Evolutionary conservation across 1,140 invertebrate species (phyloP), one percentile per base, ranked within the genome.

Genomic region (Macrobrachium nipponense): DNA sequence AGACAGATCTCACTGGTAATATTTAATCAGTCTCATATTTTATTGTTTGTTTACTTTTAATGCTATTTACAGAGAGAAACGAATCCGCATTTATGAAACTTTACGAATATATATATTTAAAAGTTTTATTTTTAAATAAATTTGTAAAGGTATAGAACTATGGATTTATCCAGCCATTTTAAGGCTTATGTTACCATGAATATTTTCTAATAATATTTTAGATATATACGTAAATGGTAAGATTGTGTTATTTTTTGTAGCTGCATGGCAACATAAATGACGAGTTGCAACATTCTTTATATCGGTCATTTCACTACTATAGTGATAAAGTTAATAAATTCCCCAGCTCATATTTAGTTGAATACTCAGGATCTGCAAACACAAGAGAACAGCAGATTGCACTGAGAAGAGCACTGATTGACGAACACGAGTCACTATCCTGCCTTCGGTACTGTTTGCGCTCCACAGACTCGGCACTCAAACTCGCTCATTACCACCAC

Each of bases 371-470:
- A 5, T 58, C 72, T 12, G 79, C 59, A 7, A 81, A 62, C 51
- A 82, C 60, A 23, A 60, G 79, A 20, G 82, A 85, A 72, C 87
- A 89, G 64, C 89, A 89, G 78, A 60, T 82, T 8, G 82, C 89
- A 17, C 89, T 89, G 59, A 80, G 94, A 14, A 93, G 95, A 82
- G 94, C 95, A 5, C 93, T 97, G 68, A 92, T 97, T 27, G 96
- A 98, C 91, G 97, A 98, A 91, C 93, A 97, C 68, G 95, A 96
- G 80, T 97, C 96, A 91, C 93, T 98, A 90, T 95, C 97, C 91
- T 98, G 97, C 90, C 91, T 98, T 5, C 92, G 92, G 75, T 95
- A 95, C 87, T 95, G 95, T 90, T 72, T 90, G 62, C 87, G 89
- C 62, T 95, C 89, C 90, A 92, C 94, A 62, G 96, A 97, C 90